Evolutionary conservation across 2,888 invertebrate genomes (phyloP).

Genomic region (Timema cristinae): DNA sequence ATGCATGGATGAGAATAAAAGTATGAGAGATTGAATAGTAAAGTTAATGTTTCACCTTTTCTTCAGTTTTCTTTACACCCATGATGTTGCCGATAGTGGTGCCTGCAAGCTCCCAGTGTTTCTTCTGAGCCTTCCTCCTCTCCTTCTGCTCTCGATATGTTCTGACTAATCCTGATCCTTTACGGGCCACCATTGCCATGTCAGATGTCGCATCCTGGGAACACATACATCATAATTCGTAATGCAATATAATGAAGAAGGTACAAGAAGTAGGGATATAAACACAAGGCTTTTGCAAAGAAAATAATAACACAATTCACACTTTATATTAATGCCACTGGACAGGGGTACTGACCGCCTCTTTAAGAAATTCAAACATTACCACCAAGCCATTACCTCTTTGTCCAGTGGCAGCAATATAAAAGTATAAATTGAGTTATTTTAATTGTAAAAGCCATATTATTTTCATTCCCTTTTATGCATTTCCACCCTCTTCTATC

Average conservation of each 20-base stretch:
- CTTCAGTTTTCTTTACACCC: conserved; percentile 81
- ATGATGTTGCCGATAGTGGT: conserved; percentile 95
- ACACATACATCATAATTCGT: conserved; percentile 9
- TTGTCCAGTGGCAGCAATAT: too few species aligned
- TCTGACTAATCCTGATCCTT: conserved; percentile 87
- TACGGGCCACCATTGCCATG: conserved; percentile 93
- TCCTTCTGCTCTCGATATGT: conserved; percentile 95
- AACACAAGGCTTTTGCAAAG: conserved; percentile 7
- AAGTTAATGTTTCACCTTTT: conserved; percentile 51
- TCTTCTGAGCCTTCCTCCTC: conserved; percentile 92
- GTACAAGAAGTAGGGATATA: too few species aligned
- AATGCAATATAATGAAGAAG: too few species aligned
- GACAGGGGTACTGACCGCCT: not conserved
- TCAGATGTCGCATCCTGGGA: conserved; percentile 87
- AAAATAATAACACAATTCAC: not conserved
- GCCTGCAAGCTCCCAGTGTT: conserved; percentile 98
- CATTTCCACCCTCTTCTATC: too few species aligned
- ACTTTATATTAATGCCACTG: too few species aligned
- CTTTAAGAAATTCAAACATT: not conserved
- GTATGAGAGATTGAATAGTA: too few species aligned
- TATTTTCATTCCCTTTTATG: too few species aligned
- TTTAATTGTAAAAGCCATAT: too few species aligned
- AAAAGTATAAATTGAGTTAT: too few species aligned
- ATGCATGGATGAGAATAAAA: too few species aligned
- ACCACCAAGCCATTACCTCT: not conserved